Evolutionary conservation across 1,140 invertebrate genomes (phyloP).

Genomic region (Pemphigus obesinymphae): DNA sequence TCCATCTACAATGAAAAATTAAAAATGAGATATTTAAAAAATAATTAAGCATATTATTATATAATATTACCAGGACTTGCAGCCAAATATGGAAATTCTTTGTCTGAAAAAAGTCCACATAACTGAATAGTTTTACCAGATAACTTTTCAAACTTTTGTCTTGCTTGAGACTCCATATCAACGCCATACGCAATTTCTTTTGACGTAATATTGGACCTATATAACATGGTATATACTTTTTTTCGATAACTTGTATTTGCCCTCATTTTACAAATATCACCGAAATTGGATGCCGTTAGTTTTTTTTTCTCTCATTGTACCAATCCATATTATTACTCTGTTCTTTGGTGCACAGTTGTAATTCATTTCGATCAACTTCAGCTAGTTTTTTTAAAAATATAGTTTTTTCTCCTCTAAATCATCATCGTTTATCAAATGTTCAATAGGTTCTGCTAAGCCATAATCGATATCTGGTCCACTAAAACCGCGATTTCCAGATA

Average conservation of each 20-base stretch:
- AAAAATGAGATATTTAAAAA: neutral
- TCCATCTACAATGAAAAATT: neutral
- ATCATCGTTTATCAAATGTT: neutral
- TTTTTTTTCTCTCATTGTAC: neutral
- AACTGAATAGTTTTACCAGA: neutral
- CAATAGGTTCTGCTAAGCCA: neutral
- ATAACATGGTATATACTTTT: neutral
- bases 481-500: neutral
- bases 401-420: no score
- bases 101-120: constrained; percentile 1
- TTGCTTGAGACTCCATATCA: neutral
- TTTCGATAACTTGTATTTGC: constrained; percentile 4
- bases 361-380: neutral
- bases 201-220: neutral
- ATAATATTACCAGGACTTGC: neutral
- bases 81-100: neutral
- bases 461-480: neutral
- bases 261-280: constrained; percentile 5
- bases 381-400: neutral
- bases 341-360: neutral
- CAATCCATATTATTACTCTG: neutral
- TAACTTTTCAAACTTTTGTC: neutral
- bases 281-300: constrained; percentile 10
- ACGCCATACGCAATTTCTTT: neutral
- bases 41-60: neutral